These are phyloP conservation scores for Prosopocoilus inquinatus DNA, from an alignment of 2,888 invertebrate genomes.

Conservation along the genomic window DNA sequence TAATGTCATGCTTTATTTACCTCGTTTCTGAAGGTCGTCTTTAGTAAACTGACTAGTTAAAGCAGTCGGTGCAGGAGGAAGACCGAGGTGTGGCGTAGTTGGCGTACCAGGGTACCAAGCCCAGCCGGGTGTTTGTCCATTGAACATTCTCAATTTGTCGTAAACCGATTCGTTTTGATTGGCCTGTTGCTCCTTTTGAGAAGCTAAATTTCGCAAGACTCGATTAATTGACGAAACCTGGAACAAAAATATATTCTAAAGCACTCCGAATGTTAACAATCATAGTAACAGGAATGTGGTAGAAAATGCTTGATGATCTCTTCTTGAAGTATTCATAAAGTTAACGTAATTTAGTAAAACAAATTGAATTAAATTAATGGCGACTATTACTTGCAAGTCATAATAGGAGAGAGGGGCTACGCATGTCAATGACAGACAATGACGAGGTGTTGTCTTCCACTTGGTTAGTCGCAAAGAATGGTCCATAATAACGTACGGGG, in stretches of 20 bases:
- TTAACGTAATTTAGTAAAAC: slow-evolving; percentile 9
- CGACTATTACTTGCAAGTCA: slow-evolving; percentile 19
- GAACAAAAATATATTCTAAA: slow-evolving; percentile 36
- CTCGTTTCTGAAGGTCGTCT: slow-evolving; percentile 75
- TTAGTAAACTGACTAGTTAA: slow-evolving; percentile 58
- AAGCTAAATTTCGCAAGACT: slow-evolving; percentile 91
- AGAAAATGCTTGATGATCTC: background rate
- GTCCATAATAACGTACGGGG: slow-evolving; percentile 47
- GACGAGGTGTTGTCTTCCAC: slow-evolving; percentile 52
- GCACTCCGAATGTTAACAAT: background rate
- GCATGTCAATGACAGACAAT: slow-evolving; percentile 45
- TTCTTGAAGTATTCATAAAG: background rate
- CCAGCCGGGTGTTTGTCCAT: slow-evolving; percentile 84
- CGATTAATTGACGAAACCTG: slow-evolving; percentile 98
- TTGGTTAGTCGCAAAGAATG: slow-evolving; percentile 51
- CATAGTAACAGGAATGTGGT: background rate
- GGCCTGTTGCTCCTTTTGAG: slow-evolving; percentile 92
- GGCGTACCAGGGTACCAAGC: slow-evolving; percentile 85
- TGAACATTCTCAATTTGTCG: slow-evolving; percentile 93
- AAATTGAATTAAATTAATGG: slow-evolving; percentile 18
- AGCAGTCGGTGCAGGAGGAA: slow-evolving; percentile 54
- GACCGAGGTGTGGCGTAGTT: slow-evolving; percentile 64
- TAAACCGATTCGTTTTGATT: slow-evolving; percentile 87
- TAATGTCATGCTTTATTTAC: slow-evolving; percentile 49
- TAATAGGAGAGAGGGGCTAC: slow-evolving; percentile 25